These are phyloP conservation scores for Pseudonaja textilis DNA, from an alignment of 2,113 vertebrate species.

Conservation along the genomic window DNA sequence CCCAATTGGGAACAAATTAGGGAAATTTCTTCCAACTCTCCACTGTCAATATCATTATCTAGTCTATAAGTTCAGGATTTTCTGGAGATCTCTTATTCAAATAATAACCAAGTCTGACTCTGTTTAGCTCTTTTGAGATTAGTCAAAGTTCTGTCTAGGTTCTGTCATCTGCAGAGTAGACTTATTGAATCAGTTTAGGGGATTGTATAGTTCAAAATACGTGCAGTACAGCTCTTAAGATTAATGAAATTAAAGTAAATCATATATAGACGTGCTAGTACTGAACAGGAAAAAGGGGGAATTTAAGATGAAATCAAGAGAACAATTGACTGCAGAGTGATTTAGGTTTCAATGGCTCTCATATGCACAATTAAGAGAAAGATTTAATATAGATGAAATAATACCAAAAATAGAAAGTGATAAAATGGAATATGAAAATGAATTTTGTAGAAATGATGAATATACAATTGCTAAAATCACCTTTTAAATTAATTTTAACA, in stretches of 20 bases:
- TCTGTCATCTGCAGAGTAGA: not conserved
- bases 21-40: not conserved
- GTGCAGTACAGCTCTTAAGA: not conserved
- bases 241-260: not conserved
- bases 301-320: not conserved
- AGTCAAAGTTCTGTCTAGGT: not conserved
- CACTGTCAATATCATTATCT: not conserved
- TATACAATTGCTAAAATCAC: not conserved
- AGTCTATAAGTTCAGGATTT: not conserved
- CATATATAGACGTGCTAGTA: not conserved
- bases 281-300: not conserved
- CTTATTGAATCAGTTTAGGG: not conserved
- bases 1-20: no score
- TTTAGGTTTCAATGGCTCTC: not conserved
- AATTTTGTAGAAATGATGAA: not conserved
- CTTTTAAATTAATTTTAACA: not conserved
- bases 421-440: not conserved
- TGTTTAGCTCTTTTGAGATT: not conserved
- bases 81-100: not conserved
- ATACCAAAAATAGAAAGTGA: not conserved
- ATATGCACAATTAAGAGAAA: not conserved
- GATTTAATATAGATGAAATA: not conserved
- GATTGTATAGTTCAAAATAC: not conserved
- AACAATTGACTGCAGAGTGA: not conserved
- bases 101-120: not conserved